Evolutionary conservation across 2,888 invertebrate species (phyloP), one percentile per base, ranked within the genome.

Genomic region (Trypoxylon attenuatum): DNA sequence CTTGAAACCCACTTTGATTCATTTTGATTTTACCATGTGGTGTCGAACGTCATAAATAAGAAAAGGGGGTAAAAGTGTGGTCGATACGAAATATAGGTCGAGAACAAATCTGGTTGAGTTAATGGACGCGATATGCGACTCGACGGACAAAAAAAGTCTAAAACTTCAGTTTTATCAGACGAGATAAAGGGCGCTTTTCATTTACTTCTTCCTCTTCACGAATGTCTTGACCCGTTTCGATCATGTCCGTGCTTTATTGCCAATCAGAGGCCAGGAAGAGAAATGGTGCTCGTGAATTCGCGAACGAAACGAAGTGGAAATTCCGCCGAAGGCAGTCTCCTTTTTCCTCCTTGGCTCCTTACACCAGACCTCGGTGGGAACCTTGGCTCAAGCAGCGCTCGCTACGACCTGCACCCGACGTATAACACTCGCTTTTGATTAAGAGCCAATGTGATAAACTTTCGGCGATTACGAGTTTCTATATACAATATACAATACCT

Each of bases 241-340:
- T 77, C 67, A 55, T 57, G 64, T 42, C 42, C 50, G 55, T 60
- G 58, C 56, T 77, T 76, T 76, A 76, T 76, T 76, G 74, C 68
- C 74, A 77, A 77, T 76, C 74, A 68, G 56, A 61, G 47, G 33
- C 51, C n/a, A 33, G 19, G 23, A 53, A 55, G 69, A 59, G 63
- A 62, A 61, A 59, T 58, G 60, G 70, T 38, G 59, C 60, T 73
- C 66, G 64, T 60, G 60, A 65, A 63, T 45, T 65, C 56, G 51
- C 59, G 60, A 53, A 45, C 50, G 55, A 55, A 69, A 60, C 42
- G 46, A 69, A 72, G 64, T 57, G 55, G 55, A 69, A 71, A 71
- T 75, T 63, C 58, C 56, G 38, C 23, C 43, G 22, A 53, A 55
- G 58, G 45, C 51, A 23, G 43, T 39, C 5, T 39, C 25, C 41